Evolutionary conservation across 2,113 vertebrate species (phyloP), one percentile per base, ranked within the genome.

Genomic region (Pterocles burchelli): DNA sequence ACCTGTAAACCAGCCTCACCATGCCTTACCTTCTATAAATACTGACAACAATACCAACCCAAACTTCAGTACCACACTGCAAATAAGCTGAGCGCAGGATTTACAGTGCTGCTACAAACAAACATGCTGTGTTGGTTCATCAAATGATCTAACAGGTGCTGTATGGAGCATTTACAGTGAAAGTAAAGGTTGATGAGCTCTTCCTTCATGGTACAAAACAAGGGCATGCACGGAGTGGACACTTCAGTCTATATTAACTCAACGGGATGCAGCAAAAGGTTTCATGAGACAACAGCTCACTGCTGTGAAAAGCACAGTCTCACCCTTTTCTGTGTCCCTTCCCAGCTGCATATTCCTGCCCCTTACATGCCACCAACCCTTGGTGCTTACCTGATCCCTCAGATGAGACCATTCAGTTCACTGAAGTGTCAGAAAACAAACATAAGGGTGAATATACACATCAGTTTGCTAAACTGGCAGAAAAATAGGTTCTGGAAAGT

Each of bases 191-290:
- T 66, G 45, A 38, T 13, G 19, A 51, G 24, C 6, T 85, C 66
- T 80, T 57, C 16, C 41, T 57, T 54, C 52, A 63, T 1, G 9
- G 28, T 49, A 67, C 11, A 18, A 34, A 90, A 75, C 16, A 74
- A 45, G 1, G 18, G 31, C 3, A 3, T 19, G 11, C 41, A 46
- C 0, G 8, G 11, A 66, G 4, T 16, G 16, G 13, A 63, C 7
- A 28, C 11, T 46, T 36, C 17, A 55, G 31, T 25, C 66, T 33
- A 1, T 28, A 22, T 71, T 34, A 79, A 63, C 43, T 33, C 26
- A 49, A 55, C 58, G 12, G 3, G 14, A 52, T 36, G 18, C 21
- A 94, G 46, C 43, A 82, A 90, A 82, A 82, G 7, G n/a, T 65
- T 48, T 29, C 17, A 19, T 13, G 22, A 82, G 22, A 58, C 65